A percentile compares a stretch with the other conserved stretches of the same genome.
phyloP scores from a whole-genome alignment of 2,888 invertebrate genomes.

The Caenorhabditis japonica region DNA sequence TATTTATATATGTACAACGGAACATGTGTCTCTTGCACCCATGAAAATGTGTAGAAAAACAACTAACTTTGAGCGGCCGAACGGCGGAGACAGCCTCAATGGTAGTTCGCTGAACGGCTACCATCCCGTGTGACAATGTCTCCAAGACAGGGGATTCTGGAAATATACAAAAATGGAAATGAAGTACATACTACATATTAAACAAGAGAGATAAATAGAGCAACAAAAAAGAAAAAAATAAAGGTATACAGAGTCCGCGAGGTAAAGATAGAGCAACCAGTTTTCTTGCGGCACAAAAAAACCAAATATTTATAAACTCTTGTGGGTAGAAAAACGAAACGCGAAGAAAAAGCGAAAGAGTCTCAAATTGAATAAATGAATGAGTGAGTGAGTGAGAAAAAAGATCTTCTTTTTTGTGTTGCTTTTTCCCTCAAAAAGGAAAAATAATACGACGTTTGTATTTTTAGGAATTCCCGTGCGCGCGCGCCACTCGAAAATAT shows the following conservation, averaged over 20 bases:
- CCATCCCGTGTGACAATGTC: constrained; percentile 56
- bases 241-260: background rate
- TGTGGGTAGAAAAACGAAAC: constrained; percentile 4
- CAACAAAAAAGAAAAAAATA: background rate
- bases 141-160: constrained; percentile 25
- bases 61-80: constrained; percentile 78
- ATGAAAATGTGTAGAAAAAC: no score
- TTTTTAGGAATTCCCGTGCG: constrained; percentile 8
- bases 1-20: no score
- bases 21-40: no score
- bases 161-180: background rate
- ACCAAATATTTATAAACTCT: constrained; percentile 9
- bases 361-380: constrained; percentile 37
- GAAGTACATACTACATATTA: background rate
- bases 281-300: background rate
- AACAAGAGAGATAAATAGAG: background rate
- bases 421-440: constrained; percentile 2
- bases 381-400: background rate
- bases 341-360: constrained; percentile 10
- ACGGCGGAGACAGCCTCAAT: constrained; percentile 79
- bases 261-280: background rate
- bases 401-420: background rate
- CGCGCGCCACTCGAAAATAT: constrained; percentile 26
- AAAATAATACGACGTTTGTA: no score
- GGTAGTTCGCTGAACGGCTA: constrained; percentile 78